A percentile compares a stretch with the other conserved stretches of the same genome.
phyloP scores from a whole-genome alignment of 2,888 invertebrate species.

The Allolobophora icterica region DNA sequence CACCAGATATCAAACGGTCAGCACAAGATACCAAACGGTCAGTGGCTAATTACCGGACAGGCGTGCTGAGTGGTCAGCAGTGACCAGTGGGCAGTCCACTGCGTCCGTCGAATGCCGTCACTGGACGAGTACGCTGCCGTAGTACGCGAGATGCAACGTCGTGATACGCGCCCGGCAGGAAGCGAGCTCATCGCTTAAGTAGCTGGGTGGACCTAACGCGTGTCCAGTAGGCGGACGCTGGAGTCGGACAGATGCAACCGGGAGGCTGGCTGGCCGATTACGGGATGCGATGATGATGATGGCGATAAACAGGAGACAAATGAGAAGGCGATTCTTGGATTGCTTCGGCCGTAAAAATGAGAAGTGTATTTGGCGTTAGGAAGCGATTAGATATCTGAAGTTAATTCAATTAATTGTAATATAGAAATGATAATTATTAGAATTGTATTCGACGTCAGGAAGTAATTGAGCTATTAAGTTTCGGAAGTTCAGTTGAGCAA shows the following conservation, averaged over 20 bases:
- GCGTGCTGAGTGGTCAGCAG: neutral
- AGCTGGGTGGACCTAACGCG: neutral
- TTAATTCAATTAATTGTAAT: too few species aligned
- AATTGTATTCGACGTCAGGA: too few species aligned
- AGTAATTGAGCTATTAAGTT: neutral
- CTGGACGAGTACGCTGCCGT: neutral
- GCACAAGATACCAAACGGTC: neutral
- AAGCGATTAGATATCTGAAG: too few species aligned
- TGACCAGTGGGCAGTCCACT: neutral
- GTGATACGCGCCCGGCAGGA: neutral
- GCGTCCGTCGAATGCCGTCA: neutral
- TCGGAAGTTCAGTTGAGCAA: neutral
- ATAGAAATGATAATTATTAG: too few species aligned
- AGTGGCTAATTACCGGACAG: neutral
- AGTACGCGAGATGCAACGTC: neutral
- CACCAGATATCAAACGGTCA: neutral
- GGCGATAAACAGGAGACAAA: neutral
- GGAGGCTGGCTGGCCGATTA: neutral
- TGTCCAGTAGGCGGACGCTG: neutral
- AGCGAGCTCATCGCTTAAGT: neutral
- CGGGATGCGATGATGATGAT: conserved; percentile 6
- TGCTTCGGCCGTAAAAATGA: neutral
- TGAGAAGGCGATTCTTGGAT: neutral
- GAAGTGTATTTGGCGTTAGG: too few species aligned
- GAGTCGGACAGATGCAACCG: neutral